Conservation (phyloP, 1,140 invertebrate genomes). For the Zaprionus inermis region DNA sequence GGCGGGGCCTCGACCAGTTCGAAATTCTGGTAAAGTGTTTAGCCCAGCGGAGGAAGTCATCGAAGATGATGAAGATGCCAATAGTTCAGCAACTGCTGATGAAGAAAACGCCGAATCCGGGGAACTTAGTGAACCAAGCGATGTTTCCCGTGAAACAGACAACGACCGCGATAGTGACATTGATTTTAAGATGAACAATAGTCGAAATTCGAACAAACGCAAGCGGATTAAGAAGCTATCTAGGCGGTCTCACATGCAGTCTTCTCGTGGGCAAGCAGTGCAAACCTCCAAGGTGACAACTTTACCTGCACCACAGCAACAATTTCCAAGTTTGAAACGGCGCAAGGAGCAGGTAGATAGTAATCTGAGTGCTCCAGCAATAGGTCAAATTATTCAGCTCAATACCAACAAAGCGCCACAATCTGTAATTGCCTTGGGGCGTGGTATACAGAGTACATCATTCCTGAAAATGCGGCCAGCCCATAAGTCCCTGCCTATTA, state of each 20-base stretch:
- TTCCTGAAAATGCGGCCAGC: slow-evolving; percentile 54
- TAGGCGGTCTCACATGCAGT: slow-evolving; percentile 19
- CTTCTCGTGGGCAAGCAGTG: slow-evolving; percentile 1
- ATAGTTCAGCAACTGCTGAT: slow-evolving; percentile 62
- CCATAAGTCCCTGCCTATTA: slow-evolving; percentile 38
- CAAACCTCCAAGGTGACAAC: slow-evolving; percentile 11
- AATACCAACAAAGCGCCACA: slow-evolving; percentile 44
- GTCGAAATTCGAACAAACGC: slow-evolving; percentile 64
- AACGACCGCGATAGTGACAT: slow-evolving; percentile 83
- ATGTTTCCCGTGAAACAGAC: slow-evolving; percentile 71
- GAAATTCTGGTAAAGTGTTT: slow-evolving; percentile 48
- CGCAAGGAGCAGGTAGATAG: slow-evolving; percentile 40
- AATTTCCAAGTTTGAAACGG: slow-evolving; percentile 48
- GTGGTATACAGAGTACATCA: slow-evolving; percentile 56
- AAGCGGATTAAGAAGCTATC: slow-evolving; percentile 52
- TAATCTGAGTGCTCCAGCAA: slow-evolving; percentile 17
- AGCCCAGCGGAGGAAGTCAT: slow-evolving; percentile 51
- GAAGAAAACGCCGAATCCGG: slow-evolving; percentile 80
- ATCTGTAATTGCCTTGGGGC: slow-evolving; percentile 60
- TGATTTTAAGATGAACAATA: slow-evolving; percentile 73
- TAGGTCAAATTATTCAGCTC: slow-evolving; percentile 62
- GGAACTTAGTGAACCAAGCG: slow-evolving; percentile 72
- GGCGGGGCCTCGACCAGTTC: slow-evolving; percentile 25
- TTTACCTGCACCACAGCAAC: neutral
- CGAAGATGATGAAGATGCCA: slow-evolving; percentile 69